A percentile compares a stretch with the other conserved stretches of the same genome.
phyloP scores from a whole-genome alignment of 2,888 invertebrate species.

The Acrobasis repandana region DNA sequence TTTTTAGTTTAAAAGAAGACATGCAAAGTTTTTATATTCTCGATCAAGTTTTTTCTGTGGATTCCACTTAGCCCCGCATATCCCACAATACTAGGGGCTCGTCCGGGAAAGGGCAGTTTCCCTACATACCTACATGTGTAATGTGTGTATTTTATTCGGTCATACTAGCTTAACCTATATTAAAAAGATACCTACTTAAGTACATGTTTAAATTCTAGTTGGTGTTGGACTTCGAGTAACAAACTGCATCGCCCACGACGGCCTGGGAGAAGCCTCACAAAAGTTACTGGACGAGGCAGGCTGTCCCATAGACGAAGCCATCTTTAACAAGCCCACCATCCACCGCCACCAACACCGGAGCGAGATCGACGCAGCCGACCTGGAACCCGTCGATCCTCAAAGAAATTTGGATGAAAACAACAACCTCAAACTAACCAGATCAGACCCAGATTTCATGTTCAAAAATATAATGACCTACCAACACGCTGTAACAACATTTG shows the following conservation, averaged over 20 bases:
- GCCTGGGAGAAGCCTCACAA: constrained; percentile 89
- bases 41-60: too few relatives aligned
- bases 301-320: constrained; percentile 87
- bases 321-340: constrained; percentile 81
- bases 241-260: constrained; percentile 91
- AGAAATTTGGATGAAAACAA: constrained; percentile 58
- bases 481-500: constrained; percentile 85
- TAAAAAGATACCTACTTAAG: neutral
- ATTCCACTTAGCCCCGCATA: too few relatives aligned
- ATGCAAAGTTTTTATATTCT: too few relatives aligned
- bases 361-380: constrained; percentile 66
- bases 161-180: neutral
- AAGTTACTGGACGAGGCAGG: constrained; percentile 88
- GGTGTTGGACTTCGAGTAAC: constrained; percentile 89
- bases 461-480: constrained; percentile 79
- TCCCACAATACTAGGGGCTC: too few relatives aligned
- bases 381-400: constrained; percentile 59
- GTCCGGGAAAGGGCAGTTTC: too few relatives aligned
- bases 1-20: too few relatives aligned
- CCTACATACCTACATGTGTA: too few relatives aligned
- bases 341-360: constrained; percentile 65
- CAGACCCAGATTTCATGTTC: constrained; percentile 65
- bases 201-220: constrained; percentile 64
- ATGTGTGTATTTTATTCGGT: too few relatives aligned
- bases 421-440: constrained; percentile 54